These are phyloP conservation scores for Agrotis ipsilon DNA, from an alignment of 2,888 invertebrate species.

Conservation along the genomic window DNA sequence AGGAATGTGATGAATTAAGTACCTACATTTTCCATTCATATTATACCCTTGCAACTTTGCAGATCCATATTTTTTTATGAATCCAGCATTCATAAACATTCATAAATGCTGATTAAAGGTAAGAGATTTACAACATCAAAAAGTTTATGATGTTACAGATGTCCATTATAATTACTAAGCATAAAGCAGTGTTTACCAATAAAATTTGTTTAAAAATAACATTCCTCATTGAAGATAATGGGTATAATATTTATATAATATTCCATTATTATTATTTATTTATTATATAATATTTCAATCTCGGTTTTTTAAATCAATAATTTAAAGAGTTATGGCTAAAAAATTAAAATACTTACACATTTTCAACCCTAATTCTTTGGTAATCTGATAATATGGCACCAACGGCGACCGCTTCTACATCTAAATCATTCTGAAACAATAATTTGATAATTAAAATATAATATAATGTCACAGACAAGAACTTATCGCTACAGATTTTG, in stretches of 20 bases:
- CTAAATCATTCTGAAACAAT: slow-evolving; percentile 92
- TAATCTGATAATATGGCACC: slow-evolving; percentile 99
- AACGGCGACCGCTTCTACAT: slow-evolving; percentile 98
- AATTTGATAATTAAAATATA: slow-evolving; percentile 17
- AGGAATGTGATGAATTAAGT: not conserved
- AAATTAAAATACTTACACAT: slow-evolving; percentile 94
- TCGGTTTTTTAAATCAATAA: not conserved
- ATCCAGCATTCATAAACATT: not conserved
- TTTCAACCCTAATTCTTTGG: slow-evolving; percentile 99
- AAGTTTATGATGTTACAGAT: too few species aligned
- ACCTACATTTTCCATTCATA: slow-evolving; percentile 10
- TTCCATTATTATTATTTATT: too few species aligned
- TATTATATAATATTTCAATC: not conserved
- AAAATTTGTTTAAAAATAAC: too few species aligned
- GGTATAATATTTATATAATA: too few species aligned
- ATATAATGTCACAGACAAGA: slow-evolving; percentile 9
- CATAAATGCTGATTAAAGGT: too few species aligned
- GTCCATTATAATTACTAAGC: too few species aligned
- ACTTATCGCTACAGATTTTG: slow-evolving; percentile 32
- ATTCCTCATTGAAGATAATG: not conserved
- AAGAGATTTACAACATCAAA: too few species aligned
- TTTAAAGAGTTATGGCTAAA: not conserved
- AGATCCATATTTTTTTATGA: not conserved
- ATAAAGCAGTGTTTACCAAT: too few species aligned
- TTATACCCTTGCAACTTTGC: not conserved